These are phyloP conservation scores for Gnatocerus cornutus DNA, from an alignment of 2,888 invertebrate species.

Conservation along the genomic window DNA sequence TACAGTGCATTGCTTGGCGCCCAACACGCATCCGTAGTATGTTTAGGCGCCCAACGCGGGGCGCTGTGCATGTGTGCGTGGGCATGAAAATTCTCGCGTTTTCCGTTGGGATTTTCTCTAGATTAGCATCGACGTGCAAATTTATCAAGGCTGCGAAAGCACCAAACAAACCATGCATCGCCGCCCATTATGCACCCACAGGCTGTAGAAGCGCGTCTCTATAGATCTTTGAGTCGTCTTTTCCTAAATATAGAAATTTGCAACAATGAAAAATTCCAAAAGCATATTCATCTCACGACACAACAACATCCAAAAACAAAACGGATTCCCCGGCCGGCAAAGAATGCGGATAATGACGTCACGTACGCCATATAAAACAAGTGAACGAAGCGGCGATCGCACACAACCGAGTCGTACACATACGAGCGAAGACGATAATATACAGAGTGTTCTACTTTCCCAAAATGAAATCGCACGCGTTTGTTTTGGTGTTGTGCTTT, in stretches of 20 bases:
- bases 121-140: neutral
- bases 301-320: conserved; percentile 3
- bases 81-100: too few species aligned
- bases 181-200: neutral
- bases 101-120: neutral
- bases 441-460: conserved; percentile 25
- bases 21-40: too few species aligned
- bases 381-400: conserved; percentile 26
- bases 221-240: neutral
- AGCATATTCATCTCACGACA: neutral
- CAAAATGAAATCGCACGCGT: conserved; percentile 20
- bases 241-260: conserved; percentile 8
- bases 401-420: conserved; percentile 16
- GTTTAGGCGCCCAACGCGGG: too few species aligned
- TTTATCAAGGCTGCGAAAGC: neutral
- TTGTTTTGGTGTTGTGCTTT: conserved; percentile 19
- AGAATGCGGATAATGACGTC: conserved; percentile 49
- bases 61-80: too few species aligned
- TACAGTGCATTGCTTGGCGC: too few species aligned
- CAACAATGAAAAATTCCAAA: conserved; percentile 8
- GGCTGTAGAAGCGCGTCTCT: neutral
- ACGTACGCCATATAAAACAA: conserved; percentile 35
- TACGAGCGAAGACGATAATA: conserved; percentile 3
- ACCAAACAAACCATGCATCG: neutral
- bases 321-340: conserved; percentile 24